Base-by-base conservation (phyloP, 1,140 invertebrate genomes). In the Hirudo medicinalis region DNA sequence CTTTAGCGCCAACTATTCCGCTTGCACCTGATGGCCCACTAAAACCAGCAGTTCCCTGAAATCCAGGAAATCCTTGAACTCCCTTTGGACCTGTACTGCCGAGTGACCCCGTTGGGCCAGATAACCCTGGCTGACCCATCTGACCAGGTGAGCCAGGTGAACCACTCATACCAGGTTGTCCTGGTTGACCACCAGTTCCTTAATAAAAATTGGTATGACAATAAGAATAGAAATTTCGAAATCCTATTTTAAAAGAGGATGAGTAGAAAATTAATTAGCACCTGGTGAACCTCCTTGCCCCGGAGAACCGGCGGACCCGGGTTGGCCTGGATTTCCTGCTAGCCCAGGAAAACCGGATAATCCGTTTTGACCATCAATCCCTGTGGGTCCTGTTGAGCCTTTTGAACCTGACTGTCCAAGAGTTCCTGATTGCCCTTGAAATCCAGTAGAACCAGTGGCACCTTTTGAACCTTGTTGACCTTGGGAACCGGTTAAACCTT, bases 401-500 rank as follows among this genome's bases (percentile, higher is more conserved):
- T 36, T 20, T 15, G 25, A 6, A 69, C 71, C 71, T 0, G 11
- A 5, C n/a, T 40, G n/a, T 25, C 71, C 71, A 8, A 32, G 1
- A 25, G 25, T 15, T 27, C 71, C 71, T 17, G 43, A 25, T 69
- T n/a, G 29, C 17, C 71, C 71, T 40, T 9, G 20, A 69, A 5
- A 2, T 29, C 71, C 71, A n/a, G 60, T n/a, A 19, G 6, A 29
- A 43, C 71, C 71, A 19, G 27, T 22, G 2, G 36, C 27, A 17
- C 71, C 71, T 25, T 67, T 68, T 29, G 36, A 20, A 29, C 71
- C 71, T 40, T 36, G 63, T 69, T 4, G 57, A 36, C 71, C 71
- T 49, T 11, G 5, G 27, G 36, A 1, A 2, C 71, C 71, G 49
- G 63, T 6, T 0, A n/a, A 19, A 20, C 72, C 72, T 9, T 63